Evolutionary conservation across 1,140 invertebrate genomes (phyloP).

Genomic region (Drosophila elegans): DNA sequence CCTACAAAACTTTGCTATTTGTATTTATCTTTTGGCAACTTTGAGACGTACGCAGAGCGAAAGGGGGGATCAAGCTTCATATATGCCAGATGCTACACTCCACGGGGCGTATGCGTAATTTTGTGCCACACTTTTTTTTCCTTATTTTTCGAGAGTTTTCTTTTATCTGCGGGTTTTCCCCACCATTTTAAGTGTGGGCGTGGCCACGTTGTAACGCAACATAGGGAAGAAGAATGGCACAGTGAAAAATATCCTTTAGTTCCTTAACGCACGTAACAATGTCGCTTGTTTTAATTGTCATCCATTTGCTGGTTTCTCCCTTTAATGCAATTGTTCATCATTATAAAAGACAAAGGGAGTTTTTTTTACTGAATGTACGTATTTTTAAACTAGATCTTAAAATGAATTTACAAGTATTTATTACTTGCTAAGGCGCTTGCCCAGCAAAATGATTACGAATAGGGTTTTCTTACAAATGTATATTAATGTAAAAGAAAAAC

Average conservation of each 20-base stretch:
- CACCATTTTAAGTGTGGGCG: conserved; percentile 25
- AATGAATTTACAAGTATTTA: not conserved
- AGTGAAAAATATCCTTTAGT: conserved; percentile 22
- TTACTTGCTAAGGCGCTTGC: no score
- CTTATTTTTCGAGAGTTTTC: conserved; percentile 23
- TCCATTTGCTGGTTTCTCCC: conserved; percentile 27
- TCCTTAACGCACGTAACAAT: conserved; percentile 18
- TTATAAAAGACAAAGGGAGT: conserved; percentile 1
- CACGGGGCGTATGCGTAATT: conserved; percentile 71
- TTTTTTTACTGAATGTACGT: not conserved
- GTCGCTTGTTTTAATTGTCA: conserved; percentile 51
- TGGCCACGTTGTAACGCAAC: conserved; percentile 43
- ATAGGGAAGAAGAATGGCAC: not conserved
- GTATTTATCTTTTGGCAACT: conserved; percentile 69
- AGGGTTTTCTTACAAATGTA: conserved; percentile 5
- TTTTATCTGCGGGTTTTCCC: conserved; percentile 20
- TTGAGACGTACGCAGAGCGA: conserved; percentile 35
- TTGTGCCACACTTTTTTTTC: conserved; percentile 41
- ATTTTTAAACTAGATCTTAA: not conserved
- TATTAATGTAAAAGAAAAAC: conserved; percentile 22
- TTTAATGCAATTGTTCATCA: conserved; percentile 26
- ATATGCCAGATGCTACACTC: conserved; percentile 61
- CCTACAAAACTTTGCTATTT: conserved; percentile 65
- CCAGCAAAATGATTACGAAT: no score
- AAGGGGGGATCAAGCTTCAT: conserved; percentile 6